Percentiles rank a stretch among this genome's conserved stretches.
Evolutionary conservation across 2,888 invertebrate genomes (phyloP).

Genomic region (Desoria tigrina): DNA sequence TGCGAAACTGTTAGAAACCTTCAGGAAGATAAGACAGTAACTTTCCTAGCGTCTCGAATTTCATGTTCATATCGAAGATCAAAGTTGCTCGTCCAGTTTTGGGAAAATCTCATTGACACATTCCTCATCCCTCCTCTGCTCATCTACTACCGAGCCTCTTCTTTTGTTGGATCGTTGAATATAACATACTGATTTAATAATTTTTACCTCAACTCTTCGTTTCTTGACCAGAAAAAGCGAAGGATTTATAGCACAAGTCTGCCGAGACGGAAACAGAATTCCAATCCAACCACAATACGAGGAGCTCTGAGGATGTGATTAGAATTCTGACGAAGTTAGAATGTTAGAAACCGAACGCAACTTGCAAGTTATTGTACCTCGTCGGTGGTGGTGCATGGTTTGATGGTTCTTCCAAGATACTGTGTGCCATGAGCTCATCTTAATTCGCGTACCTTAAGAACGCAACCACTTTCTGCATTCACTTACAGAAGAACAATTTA

Average conservation of each 20-base stretch:
- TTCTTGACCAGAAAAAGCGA: too few relatives aligned
- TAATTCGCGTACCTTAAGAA: too few relatives aligned
- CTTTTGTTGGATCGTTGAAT: background rate
- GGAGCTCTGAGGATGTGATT: slow-evolving; percentile 4
- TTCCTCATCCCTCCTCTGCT: background rate
- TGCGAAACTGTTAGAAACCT: too few relatives aligned
- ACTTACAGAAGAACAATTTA: too few relatives aligned
- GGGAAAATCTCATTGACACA: background rate
- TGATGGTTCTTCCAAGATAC: too few relatives aligned
- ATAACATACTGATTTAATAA: slow-evolving; percentile 1
- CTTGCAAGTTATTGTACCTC: too few relatives aligned
- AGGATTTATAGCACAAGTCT: too few relatives aligned
- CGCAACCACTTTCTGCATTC: too few relatives aligned
- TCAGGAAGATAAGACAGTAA: background rate
- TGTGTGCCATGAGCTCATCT: too few relatives aligned
- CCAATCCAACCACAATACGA: too few relatives aligned
- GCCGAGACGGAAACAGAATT: too few relatives aligned
- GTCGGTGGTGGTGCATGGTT: too few relatives aligned
- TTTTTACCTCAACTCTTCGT: background rate
- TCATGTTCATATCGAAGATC: background rate
- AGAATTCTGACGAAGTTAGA: background rate
- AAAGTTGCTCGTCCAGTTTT: slow-evolving; percentile 23
- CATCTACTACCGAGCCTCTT: background rate
- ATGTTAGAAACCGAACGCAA: background rate
- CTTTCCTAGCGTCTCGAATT: background rate